phyloP scores from a whole-genome alignment of 2,797 vertebrate genomes.

The Echiichthys vipera region DNA sequence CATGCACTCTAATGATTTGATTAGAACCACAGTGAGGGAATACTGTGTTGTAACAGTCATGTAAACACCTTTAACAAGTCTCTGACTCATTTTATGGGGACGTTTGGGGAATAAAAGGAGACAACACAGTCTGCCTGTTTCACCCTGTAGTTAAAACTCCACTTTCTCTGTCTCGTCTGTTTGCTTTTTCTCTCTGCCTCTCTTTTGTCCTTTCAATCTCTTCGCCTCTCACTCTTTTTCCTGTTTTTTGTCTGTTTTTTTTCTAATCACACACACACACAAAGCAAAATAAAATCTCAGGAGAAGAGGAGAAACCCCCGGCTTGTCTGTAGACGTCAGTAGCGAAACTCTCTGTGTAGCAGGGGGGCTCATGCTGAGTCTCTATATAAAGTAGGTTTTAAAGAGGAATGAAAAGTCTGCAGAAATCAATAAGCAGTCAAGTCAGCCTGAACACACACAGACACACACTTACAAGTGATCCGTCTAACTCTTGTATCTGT shows the following conservation, averaged over 20 bases:
- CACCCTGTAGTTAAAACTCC: conserved; percentile 8
- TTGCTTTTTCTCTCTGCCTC: conserved; percentile 6
- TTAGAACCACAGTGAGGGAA: not conserved
- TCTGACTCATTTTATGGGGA: conserved; percentile 54
- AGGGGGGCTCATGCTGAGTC: conserved; percentile 13
- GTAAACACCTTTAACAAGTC: conserved; percentile 56
- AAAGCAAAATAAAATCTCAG: conserved; percentile 21
- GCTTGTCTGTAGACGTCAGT: conserved; percentile 34
- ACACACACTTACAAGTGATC: too few relatives aligned
- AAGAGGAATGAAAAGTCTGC: conserved; percentile 24
- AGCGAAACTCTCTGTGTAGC: conserved; percentile 18
- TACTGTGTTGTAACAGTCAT: conserved; percentile 14
- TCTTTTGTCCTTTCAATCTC: conserved; percentile 35
- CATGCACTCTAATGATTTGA: conserved; percentile 3
- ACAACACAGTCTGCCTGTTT: conserved; percentile 16
- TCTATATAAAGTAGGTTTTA: conserved; percentile 22
- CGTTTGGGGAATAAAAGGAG: conserved; percentile 13
- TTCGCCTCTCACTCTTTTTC: conserved; percentile 11
- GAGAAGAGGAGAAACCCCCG: conserved; percentile 14
- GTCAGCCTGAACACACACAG: conserved; percentile 15
- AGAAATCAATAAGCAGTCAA: conserved; percentile 18
- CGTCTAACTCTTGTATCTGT: too few relatives aligned
- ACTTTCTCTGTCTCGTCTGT: conserved; percentile 16
- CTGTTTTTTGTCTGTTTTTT: conserved; percentile 34
- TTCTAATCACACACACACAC: conserved; percentile 1